phyloP scores from a whole-genome alignment of 1,140 invertebrate genomes.

The Drosophila novamexicana region DNA sequence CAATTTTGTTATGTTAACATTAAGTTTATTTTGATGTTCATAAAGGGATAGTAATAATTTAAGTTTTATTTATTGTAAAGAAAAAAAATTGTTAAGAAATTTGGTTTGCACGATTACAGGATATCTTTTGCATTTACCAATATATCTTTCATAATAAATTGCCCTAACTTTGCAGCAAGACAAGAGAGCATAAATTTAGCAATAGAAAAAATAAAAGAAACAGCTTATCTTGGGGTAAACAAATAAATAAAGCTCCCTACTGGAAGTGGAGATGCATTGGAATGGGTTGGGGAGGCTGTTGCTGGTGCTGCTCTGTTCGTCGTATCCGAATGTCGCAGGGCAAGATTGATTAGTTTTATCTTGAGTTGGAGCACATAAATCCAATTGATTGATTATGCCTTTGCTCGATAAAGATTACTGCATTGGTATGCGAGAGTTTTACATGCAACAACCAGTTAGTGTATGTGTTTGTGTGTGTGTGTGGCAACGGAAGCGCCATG shows the following conservation, averaged over 20 bases:
- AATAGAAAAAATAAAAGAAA: conserved; percentile 14
- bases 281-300: conserved; percentile 12
- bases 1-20: too few relatives aligned
- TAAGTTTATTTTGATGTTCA: too few relatives aligned
- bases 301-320: conserved; percentile 37
- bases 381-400: conserved; percentile 84
- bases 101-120: background rate
- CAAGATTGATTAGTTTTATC: conserved; percentile 84
- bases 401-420: conserved; percentile 79
- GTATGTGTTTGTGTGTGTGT: conserved; percentile 25
- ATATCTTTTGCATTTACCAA: background rate
- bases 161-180: conserved; percentile 41
- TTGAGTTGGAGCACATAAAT: conserved; percentile 83
- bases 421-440: conserved; percentile 70
- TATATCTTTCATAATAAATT: conserved; percentile 59
- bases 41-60: too few relatives aligned
- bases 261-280: conserved; percentile 20
- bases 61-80: too few relatives aligned
- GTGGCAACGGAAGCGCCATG: conserved; percentile 63
- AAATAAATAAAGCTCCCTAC: conserved; percentile 52
- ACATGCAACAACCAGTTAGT: conserved; percentile 51
- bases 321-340: conserved; percentile 59
- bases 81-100: too few relatives aligned
- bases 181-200: conserved; percentile 33
- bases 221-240: conserved; percentile 16